A percentile compares a stretch with the other conserved stretches of the same genome.
Conservation (phyloP, 2,888 invertebrate genomes). For the Cephonodes hylas region DNA sequence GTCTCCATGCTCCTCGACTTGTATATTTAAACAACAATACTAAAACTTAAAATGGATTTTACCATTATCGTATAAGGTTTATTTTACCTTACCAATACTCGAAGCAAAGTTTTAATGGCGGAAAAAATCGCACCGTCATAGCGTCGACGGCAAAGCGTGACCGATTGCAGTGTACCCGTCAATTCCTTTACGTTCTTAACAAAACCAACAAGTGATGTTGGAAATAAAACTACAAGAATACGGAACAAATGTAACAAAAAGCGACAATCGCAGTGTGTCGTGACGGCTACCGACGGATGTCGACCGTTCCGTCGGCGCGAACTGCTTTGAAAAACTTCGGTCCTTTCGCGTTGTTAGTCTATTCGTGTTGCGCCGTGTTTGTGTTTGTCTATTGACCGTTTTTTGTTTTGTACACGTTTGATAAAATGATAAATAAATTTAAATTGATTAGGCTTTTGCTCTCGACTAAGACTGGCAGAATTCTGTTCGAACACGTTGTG, state of each 20-base stretch:
- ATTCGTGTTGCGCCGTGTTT: neutral
- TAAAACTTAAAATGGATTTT: conserved; percentile 23
- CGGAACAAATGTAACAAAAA: conserved; percentile 36
- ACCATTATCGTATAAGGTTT: conserved; percentile 9
- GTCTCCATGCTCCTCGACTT: conserved; percentile 53
- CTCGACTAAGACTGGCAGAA: too few species aligned
- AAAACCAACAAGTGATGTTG: conserved; percentile 74
- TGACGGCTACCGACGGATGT: conserved; percentile 27
- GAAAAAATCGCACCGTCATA: conserved; percentile 72
- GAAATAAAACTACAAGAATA: conserved; percentile 38
- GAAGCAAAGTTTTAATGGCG: conserved; percentile 32
- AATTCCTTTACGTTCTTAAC: conserved; percentile 69
- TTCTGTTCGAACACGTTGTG: too few species aligned
- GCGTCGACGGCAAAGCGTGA: conserved; percentile 63
- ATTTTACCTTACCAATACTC: neutral
- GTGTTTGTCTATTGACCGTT: neutral
- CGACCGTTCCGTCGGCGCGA: conserved; percentile 14
- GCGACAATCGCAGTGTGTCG: conserved; percentile 34
- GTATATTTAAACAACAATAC: conserved; percentile 37
- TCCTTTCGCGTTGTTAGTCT: neutral
- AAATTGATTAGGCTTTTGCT: too few species aligned
- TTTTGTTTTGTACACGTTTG: too few species aligned
- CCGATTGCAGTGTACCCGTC: conserved; percentile 74
- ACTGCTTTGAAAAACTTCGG: neutral
- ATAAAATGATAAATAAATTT: too few species aligned